Evolutionary conservation across 2,888 invertebrate genomes (phyloP), one percentile per base, ranked within the genome.

Genomic region (Agrenia bidenticulata): DNA sequence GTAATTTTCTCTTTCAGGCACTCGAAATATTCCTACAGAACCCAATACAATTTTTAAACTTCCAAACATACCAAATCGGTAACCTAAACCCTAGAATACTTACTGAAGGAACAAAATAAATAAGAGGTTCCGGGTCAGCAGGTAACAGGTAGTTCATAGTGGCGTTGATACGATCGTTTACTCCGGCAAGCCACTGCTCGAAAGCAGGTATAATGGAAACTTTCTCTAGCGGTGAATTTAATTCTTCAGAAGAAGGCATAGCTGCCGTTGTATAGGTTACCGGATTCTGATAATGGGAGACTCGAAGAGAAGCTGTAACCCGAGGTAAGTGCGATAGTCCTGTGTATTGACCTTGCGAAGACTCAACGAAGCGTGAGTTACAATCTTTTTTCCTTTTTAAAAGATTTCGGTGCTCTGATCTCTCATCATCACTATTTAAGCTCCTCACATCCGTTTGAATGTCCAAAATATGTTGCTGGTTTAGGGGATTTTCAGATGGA

Each of bases 81-180:
- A 32, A 19, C 62, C 42, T 11, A 26, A 41, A 45, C 7, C 24
- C n/a, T 13, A 55, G n/a, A n/a, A 51, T 50, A 66, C 78, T 77
- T 77, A 85, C 84, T 79, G 87, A 86, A 9, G 88, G 88, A 45
- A 87, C 86, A 78, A 87, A 87, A 78, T 89, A 89, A 13, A 85
- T 84, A 24, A 89, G 81, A 0, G 86, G 85, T 39, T 88, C 85
- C 9, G 87, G 85, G 76, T 84, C 85, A 63, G 87, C 86, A 77
- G 84, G 82, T 76, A 86, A 85, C 75, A 86, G 87, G 78, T 86
- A 88, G 78, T 86, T 87, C 85, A 90, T 86, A 15, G 87, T 85
- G 72, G 86, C 86, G 80, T 90, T 90, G 60, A 91, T 87, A 24
- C 87, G 82, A 78, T 91, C 90, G 11, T 89, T 89, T 15, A 89